Conservation (phyloP, 2,888 invertebrate genomes). For the Drosophila austrosaltans region DNA sequence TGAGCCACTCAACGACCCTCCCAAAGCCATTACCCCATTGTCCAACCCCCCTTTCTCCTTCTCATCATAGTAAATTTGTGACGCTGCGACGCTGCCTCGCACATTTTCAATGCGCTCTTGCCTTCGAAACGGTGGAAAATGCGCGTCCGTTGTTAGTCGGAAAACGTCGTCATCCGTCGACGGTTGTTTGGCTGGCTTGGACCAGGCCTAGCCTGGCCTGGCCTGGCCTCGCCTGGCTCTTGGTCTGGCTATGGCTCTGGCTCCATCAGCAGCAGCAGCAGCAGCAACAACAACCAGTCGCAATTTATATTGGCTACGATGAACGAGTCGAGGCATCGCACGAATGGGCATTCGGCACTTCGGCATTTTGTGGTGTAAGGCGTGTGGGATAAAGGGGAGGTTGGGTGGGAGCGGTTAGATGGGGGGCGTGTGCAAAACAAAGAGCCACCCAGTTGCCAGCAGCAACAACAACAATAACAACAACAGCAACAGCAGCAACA, state of each 20-base stretch:
- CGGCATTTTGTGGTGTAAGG: constrained; percentile 34
- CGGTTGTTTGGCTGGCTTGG: constrained; percentile 73
- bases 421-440: constrained; percentile 62
- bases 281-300: constrained; percentile 31
- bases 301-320: constrained; percentile 31
- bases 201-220: constrained; percentile 61
- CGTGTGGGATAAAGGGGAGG: constrained; percentile 2
- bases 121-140: constrained; percentile 78
- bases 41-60: background rate
- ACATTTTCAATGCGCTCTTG: constrained; percentile 77
- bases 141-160: constrained; percentile 79
- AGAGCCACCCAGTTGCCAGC: constrained; percentile 66
- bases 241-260: constrained; percentile 35
- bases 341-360: constrained; percentile 55
- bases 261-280: constrained; percentile 34
- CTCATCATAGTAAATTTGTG: constrained; percentile 35
- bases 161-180: constrained; percentile 81
- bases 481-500: constrained; percentile 29
- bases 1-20: constrained; percentile 9
- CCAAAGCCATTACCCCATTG: background rate
- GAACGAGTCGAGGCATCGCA: constrained; percentile 49
- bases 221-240: constrained; percentile 36
- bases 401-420: constrained; percentile 29
- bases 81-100: constrained; percentile 72
- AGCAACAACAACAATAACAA: constrained; percentile 30